These are phyloP conservation scores for Trichechus manatus DNA, from an alignment of 2,113 vertebrate genomes.

Conservation along the genomic window DNA sequence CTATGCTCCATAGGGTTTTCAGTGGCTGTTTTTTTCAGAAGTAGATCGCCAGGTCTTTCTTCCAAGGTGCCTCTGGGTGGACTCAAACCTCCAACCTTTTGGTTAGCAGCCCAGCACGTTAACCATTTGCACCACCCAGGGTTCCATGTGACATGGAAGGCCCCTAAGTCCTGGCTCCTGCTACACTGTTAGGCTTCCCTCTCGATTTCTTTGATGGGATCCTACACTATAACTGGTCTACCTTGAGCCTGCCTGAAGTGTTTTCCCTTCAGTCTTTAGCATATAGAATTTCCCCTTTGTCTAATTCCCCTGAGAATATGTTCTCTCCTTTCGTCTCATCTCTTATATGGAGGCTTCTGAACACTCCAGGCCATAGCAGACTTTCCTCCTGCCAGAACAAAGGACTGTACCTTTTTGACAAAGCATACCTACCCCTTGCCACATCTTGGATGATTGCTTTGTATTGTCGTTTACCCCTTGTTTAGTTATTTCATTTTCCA, in stretches of 20 bases:
- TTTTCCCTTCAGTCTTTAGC: neutral
- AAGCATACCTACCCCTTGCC: neutral
- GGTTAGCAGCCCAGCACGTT: neutral
- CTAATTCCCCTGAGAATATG: neutral
- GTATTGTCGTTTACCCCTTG: neutral
- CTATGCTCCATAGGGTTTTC: neutral
- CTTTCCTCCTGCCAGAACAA: neutral
- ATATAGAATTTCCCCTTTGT: neutral
- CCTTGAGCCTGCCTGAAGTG: neutral
- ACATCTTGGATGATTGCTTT: neutral
- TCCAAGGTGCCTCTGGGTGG: neutral
- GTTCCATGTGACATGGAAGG: neutral
- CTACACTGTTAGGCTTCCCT: fast-evolving
- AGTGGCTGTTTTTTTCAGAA: neutral
- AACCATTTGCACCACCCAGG: neutral
- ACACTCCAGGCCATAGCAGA: neutral
- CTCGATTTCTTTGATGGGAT: fast-evolving
- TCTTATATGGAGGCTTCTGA: neutral
- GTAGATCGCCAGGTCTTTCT: neutral
- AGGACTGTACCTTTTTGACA: neutral
- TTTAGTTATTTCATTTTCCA: constrained; percentile 10
- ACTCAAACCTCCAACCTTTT: neutral
- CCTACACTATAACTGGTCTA: fast-evolving
- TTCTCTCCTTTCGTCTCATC: neutral
- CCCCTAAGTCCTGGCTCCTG: neutral